Evolutionary conservation across 2,113 vertebrate genomes (phyloP).

Genomic region (Notothenia rossii): DNA sequence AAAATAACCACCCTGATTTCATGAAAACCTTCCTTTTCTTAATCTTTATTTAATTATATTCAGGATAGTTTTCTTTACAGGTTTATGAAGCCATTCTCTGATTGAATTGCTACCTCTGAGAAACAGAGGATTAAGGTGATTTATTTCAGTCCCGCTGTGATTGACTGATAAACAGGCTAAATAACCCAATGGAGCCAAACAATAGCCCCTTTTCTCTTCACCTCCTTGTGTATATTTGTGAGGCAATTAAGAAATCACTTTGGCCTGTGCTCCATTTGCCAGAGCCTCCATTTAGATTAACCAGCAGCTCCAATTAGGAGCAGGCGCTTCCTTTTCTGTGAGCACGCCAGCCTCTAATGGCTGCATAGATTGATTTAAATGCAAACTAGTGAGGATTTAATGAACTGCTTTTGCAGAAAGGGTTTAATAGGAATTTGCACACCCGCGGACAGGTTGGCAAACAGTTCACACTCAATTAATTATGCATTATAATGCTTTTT

Average conservation of each 20-base stretch:
- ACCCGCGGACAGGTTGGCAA: constrained; percentile 77
- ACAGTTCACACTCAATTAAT: constrained; percentile 78
- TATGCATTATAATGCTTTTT: constrained; percentile 76
- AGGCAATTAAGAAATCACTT: constrained; percentile 82
- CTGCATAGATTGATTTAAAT: constrained; percentile 85
- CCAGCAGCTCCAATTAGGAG: constrained; percentile 80
- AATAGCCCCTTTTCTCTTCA: constrained; percentile 52
- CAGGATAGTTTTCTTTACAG: not conserved
- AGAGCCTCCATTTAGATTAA: constrained; percentile 84
- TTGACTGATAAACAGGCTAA: constrained; percentile 50
- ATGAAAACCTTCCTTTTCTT: not conserved
- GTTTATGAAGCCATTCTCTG: constrained; percentile 25
- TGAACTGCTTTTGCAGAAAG: constrained; percentile 84
- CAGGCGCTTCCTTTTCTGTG: constrained; percentile 69
- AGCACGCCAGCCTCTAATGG: constrained; percentile 82
- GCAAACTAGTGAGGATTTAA: constrained; percentile 86
- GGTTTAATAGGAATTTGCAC: constrained; percentile 82
- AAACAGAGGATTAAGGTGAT: constrained; percentile 13
- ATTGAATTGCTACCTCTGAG: constrained; percentile 16
- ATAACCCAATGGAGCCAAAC: constrained; percentile 52
- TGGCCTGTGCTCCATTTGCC: constrained; percentile 76
- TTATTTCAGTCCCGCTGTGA: constrained; percentile 38
- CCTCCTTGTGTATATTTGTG: constrained; percentile 65
- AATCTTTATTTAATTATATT: not conserved
- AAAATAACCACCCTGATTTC: not conserved